Conservation (phyloP, 35 echinoderm and acorn worm genomes). For the Stichopus chloronotus region DNA sequence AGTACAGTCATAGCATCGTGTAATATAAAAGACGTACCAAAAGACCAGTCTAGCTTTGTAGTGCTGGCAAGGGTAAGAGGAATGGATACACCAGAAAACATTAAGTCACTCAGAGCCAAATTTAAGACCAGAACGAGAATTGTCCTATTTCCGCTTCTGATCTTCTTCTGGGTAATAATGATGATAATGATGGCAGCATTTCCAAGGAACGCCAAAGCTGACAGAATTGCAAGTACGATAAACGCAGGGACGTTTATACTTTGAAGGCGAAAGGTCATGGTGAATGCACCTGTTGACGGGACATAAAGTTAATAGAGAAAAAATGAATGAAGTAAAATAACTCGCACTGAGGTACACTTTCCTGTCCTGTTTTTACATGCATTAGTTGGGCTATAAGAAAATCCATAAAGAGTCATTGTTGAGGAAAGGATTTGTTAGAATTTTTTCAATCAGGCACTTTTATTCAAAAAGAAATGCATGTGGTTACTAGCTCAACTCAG, state of each 20-base stretch:
- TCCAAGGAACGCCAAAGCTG: slow-evolving; percentile 41
- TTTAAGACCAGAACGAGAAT: slow-evolving; percentile 18
- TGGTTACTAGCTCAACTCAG: too few relatives aligned
- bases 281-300: background rate
- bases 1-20: too few relatives aligned
- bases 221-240: background rate
- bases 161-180: background rate
- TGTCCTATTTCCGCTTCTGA: background rate
- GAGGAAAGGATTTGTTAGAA: too few relatives aligned
- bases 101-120: slow-evolving; percentile 48
- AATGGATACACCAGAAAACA: slow-evolving; percentile 44
- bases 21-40: slow-evolving; percentile 28
- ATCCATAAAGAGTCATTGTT: too few relatives aligned
- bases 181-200: slow-evolving; percentile 40
- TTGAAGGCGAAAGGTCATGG: slow-evolving; percentile 27
- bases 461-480: too few relatives aligned
- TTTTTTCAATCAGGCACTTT: too few relatives aligned
- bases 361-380: background rate
- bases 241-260: background rate
- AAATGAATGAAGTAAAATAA: too few relatives aligned
- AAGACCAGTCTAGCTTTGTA: slow-evolving; percentile 35
- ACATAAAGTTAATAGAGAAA: too few relatives aligned
- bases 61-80: slow-evolving; percentile 40
- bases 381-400: too few relatives aligned
- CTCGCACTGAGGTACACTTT: background rate